A percentile compares a stretch with the other conserved stretches of the same genome.
phyloP scores from a whole-genome alignment of 53 echinoderm and acorn worm genomes.

The Patiria pectinifera region DNA sequence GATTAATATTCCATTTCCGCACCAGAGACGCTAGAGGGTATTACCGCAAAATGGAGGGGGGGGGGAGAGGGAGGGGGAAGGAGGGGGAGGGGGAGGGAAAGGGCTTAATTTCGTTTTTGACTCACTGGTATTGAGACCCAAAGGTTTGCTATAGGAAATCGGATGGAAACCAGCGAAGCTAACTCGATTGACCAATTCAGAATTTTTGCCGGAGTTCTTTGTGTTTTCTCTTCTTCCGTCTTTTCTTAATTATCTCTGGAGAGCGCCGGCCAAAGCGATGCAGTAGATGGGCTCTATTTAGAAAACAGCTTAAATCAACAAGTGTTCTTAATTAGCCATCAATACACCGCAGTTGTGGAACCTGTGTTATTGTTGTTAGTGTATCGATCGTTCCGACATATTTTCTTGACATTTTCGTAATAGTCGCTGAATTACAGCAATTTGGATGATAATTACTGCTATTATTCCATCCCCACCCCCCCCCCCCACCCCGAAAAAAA shows the following conservation, averaged over 20 bases:
- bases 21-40: slow-evolving; percentile 13
- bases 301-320: neutral
- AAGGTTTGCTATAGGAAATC: neutral
- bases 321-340: neutral
- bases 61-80: neutral
- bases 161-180: neutral
- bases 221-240: neutral
- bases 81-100: no score
- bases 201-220: neutral
- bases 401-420: neutral
- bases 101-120: neutral
- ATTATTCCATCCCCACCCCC: neutral
- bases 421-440: neutral
- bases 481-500: no score
- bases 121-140: neutral
- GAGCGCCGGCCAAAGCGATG: neutral
- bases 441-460: neutral
- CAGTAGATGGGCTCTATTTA: neutral
- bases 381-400: no score
- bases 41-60: neutral
- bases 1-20: slow-evolving; percentile 51
- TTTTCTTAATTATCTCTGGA: neutral
- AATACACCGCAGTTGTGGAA: neutral
- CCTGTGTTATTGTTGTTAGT: neutral
- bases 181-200: neutral